A percentile compares a stretch with the other conserved stretches of the same genome.
Conservation (phyloP, 1,140 invertebrate genomes). For the Nephila pilipes region DNA sequence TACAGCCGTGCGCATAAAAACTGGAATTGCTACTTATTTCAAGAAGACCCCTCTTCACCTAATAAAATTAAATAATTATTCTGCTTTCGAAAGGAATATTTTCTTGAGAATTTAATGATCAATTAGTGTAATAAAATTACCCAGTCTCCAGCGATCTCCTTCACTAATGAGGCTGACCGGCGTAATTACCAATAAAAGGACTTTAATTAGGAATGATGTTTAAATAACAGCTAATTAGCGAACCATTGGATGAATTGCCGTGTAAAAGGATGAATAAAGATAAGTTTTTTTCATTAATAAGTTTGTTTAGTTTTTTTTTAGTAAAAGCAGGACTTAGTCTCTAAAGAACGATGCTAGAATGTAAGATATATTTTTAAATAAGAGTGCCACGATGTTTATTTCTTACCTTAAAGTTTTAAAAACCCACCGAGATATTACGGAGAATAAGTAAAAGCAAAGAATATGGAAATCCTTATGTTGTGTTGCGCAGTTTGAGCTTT, state of each 20-base stretch:
- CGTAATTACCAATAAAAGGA: conserved; percentile 1
- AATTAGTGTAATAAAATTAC: conserved; percentile 13
- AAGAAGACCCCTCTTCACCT: not conserved
- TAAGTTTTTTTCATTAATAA: not conserved
- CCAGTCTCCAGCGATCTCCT: not conserved
- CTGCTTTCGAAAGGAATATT: not conserved
- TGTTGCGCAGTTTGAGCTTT: too few species aligned
- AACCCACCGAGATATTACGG: too few species aligned
- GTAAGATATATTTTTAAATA: too few species aligned
- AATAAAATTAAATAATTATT: conserved; percentile 1
- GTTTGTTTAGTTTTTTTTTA: too few species aligned
- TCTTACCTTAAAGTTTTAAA: too few species aligned
- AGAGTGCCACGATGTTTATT: too few species aligned
- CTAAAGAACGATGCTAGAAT: too few species aligned
- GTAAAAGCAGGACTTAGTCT: too few species aligned
- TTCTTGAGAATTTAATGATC: not conserved
- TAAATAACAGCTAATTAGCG: not conserved
- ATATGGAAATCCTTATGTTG: too few species aligned
- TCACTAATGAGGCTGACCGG: not conserved
- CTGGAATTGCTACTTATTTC: not conserved
- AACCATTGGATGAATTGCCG: not conserved
- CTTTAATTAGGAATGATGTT: conserved; percentile 9
- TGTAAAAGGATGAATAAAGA: conserved; percentile 3
- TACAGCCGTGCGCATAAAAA: too few species aligned
- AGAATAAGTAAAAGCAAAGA: too few species aligned